phyloP scores from a whole-genome alignment of 2,797 vertebrate species.

The Podargus strigoides region DNA sequence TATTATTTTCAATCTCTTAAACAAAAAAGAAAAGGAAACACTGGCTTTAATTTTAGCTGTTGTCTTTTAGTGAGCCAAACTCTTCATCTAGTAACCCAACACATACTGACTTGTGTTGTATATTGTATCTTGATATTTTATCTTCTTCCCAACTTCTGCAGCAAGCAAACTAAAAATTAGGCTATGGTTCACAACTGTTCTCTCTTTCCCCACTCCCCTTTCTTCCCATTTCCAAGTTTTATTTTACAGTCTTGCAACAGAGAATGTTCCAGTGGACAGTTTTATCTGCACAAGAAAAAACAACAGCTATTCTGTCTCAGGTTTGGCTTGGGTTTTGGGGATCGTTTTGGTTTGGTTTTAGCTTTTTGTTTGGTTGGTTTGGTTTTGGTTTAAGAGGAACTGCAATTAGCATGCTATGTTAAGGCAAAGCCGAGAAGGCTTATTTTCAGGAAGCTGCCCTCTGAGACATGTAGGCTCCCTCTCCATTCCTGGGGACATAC shows the following conservation, averaged over 20 bases:
- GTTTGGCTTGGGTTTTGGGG: background rate
- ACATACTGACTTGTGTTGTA: background rate
- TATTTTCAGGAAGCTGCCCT: background rate
- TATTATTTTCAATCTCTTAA: background rate
- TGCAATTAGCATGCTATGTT: background rate
- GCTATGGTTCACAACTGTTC: background rate
- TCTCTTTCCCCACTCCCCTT: fast-evolving
- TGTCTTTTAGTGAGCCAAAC: background rate
- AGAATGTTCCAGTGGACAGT: background rate
- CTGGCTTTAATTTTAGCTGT: background rate
- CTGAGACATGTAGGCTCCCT: background rate
- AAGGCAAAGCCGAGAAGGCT: background rate
- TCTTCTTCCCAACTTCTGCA: background rate
- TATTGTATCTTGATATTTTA: background rate
- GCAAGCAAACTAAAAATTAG: background rate
- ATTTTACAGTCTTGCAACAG: background rate
- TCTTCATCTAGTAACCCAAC: background rate
- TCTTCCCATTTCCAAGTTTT: background rate
- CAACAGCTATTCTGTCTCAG: background rate
- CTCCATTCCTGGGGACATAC: background rate
- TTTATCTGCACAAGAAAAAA: background rate
- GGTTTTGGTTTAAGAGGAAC: background rate
- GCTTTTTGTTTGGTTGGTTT: background rate
- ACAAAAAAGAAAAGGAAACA: background rate
- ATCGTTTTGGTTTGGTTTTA: background rate